Evolutionary conservation across 2,797 vertebrate genomes (phyloP).

Genomic region (Tympanoctomys barrerae): DNA sequence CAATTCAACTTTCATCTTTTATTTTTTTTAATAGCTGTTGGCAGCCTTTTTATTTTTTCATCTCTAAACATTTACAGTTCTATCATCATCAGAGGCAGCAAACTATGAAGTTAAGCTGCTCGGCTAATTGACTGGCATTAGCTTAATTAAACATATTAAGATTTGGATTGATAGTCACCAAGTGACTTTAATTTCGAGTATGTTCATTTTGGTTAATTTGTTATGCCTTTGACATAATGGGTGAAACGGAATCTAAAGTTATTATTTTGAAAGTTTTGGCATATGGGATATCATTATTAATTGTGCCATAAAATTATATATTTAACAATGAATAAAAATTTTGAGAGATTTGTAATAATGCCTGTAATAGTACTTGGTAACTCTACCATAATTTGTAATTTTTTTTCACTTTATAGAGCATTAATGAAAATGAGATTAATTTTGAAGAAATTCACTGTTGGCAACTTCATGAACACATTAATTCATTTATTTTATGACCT

Average conservation of each 20-base stretch:
- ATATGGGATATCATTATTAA: slow-evolving; percentile 52
- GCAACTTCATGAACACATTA: slow-evolving; percentile 38
- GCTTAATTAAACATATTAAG: slow-evolving; percentile 79
- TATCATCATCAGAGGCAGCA: slow-evolving; percentile 56
- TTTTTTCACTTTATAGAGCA: not conserved
- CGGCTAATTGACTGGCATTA: slow-evolving; percentile 77
- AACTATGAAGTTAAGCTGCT: slow-evolving; percentile 68
- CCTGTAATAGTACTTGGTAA: not conserved
- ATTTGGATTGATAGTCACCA: slow-evolving; percentile 66
- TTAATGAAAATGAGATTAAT: slow-evolving; percentile 30
- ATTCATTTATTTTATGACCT: slow-evolving; percentile 50
- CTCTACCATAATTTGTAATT: not conserved
- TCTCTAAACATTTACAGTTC: slow-evolving; percentile 60
- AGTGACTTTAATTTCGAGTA: slow-evolving; percentile 55
- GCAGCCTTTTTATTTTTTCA: not conserved
- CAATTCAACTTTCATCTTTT: not conserved
- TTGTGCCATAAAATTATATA: slow-evolving; percentile 41
- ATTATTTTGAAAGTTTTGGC: slow-evolving; percentile 48
- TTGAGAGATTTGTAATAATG: not conserved
- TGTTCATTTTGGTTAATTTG: slow-evolving; percentile 64
- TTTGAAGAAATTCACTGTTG: slow-evolving; percentile 45
- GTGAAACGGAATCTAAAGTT: slow-evolving; percentile 47
- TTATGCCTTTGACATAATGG: slow-evolving; percentile 52
- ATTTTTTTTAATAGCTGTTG: not conserved
- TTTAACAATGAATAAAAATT: not conserved